A percentile compares a stretch with the other conserved stretches of the same genome.
Evolutionary conservation across 2,888 invertebrate genomes (phyloP).

Genomic region (Drosophila subquinaria): DNA sequence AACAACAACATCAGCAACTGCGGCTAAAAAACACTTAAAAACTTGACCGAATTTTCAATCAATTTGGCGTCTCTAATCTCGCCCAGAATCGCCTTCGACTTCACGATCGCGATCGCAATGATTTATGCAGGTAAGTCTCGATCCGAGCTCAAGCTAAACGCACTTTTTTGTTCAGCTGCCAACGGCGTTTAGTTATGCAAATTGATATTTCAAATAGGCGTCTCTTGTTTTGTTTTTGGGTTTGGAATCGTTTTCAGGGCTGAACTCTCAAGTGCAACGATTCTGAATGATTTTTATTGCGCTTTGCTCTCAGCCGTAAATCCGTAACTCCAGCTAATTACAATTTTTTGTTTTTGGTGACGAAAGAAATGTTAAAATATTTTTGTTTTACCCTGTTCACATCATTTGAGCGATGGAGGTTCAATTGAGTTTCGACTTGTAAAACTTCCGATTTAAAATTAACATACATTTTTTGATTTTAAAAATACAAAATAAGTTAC

Average conservation of each 20-base stretch:
- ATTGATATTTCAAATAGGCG: conserved; percentile 46
- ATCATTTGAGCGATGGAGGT: not conserved
- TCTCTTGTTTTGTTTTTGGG: conserved; percentile 34
- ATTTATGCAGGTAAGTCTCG: conserved; percentile 77
- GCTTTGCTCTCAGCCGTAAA: conserved; percentile 50
- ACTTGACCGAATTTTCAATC: conserved; percentile 76
- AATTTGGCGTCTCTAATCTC: conserved; percentile 68
- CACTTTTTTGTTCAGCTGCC: conserved; percentile 48
- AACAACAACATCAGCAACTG: conserved; percentile 22
- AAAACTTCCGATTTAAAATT: not conserved
- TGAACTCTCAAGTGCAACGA: conserved; percentile 46
- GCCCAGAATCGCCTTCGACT: conserved; percentile 57
- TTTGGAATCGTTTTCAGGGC: conserved; percentile 34
- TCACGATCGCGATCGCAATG: conserved; percentile 62
- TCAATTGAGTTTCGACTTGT: not conserved
- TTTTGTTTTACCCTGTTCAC: conserved; percentile 13
- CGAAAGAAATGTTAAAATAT: conserved; percentile 11
- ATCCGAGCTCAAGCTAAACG: conserved; percentile 30
- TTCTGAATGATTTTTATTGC: conserved; percentile 50
- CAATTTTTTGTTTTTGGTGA: conserved; percentile 34
- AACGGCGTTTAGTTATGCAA: conserved; percentile 61
- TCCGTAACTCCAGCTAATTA: conserved; percentile 60
- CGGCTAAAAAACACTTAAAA: conserved; percentile 33
- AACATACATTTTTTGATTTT: too few species aligned
- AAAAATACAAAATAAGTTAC: too few species aligned